These are phyloP conservation scores for Ceuthmochares aereus DNA, from an alignment of 2,113 vertebrate species.

Conservation along the genomic window DNA sequence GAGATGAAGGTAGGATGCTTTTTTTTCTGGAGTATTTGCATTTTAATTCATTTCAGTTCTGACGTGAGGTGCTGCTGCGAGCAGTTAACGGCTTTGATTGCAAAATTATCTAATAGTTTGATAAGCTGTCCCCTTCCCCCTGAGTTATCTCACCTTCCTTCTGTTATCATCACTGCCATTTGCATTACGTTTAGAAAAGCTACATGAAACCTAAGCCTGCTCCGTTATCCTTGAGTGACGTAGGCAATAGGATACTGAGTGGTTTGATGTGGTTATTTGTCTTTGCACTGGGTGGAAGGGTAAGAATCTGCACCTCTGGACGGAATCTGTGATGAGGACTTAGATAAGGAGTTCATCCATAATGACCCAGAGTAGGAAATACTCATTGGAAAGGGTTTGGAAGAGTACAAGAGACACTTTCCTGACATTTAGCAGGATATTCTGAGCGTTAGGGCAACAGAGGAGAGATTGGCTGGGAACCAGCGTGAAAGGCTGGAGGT, in stretches of 20 bases:
- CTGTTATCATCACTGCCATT: accelerated
- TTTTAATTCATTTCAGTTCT: neutral
- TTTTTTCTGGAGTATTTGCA: neutral
- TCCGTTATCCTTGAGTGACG: accelerated
- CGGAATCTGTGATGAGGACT: neutral
- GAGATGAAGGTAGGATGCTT: constrained; percentile 89
- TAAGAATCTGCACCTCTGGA: neutral
- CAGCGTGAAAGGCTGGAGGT: neutral
- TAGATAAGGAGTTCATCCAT: neutral
- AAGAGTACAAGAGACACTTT: neutral
- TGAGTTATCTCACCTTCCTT: neutral
- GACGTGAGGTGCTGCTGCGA: neutral
- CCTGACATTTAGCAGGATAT: accelerated
- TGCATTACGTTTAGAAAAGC: neutral
- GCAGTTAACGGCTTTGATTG: neutral
- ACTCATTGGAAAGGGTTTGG: neutral
- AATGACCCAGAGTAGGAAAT: neutral
- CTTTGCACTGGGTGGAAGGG: accelerated
- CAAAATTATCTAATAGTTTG: neutral
- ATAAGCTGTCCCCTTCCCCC: neutral
- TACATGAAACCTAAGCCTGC: neutral
- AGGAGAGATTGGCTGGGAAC: neutral
- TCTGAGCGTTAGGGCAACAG: neutral
- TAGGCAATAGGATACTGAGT: neutral
- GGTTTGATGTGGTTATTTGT: neutral